Percentiles rank a stretch among this genome's conserved stretches.
Conservation (phyloP, 2,113 vertebrate species). For the Gymnobelideus leadbeateri region DNA sequence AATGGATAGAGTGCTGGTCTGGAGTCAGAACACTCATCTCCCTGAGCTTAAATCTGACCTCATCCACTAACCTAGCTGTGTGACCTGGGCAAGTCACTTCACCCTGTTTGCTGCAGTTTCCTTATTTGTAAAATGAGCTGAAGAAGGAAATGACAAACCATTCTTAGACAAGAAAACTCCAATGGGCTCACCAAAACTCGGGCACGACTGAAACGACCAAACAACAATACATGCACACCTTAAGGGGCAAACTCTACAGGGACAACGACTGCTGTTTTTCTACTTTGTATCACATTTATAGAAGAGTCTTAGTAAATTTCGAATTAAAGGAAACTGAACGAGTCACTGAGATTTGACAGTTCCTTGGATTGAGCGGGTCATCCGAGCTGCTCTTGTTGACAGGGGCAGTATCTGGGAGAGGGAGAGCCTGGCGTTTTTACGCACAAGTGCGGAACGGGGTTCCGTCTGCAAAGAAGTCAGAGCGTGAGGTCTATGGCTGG, state of each 20-base stretch:
- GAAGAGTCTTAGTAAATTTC: not conserved
- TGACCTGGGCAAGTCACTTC: too few species aligned
- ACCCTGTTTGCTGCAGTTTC: too few species aligned
- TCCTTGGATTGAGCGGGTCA: constrained; percentile 70
- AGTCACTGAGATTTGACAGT: not conserved
- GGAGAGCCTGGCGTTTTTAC: constrained; percentile 89
- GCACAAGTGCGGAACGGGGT: constrained; percentile 93
- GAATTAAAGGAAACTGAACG: not conserved
- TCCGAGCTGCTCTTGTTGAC: constrained; percentile 90
- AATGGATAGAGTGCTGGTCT: too few species aligned
- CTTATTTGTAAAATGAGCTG: too few species aligned
- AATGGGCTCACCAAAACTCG: not conserved
- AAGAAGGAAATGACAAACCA: too few species aligned
- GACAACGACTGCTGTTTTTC: not conserved
- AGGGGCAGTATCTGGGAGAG: constrained; percentile 91
- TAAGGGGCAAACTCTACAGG: not conserved
- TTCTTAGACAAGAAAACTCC: too few species aligned
- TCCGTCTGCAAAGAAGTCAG: constrained; percentile 87
- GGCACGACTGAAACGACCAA: too few species aligned
- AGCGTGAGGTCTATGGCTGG: constrained; percentile 82
- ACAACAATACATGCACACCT: too few species aligned
- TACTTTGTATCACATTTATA: not conserved
- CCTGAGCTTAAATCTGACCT: too few species aligned
- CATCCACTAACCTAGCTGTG: too few species aligned
- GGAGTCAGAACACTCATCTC: too few species aligned